A percentile compares a stretch with the other conserved stretches of the same genome.
Evolutionary conservation across 2,797 vertebrate species (phyloP).

Genomic region (Diceros bicornis): DNA sequence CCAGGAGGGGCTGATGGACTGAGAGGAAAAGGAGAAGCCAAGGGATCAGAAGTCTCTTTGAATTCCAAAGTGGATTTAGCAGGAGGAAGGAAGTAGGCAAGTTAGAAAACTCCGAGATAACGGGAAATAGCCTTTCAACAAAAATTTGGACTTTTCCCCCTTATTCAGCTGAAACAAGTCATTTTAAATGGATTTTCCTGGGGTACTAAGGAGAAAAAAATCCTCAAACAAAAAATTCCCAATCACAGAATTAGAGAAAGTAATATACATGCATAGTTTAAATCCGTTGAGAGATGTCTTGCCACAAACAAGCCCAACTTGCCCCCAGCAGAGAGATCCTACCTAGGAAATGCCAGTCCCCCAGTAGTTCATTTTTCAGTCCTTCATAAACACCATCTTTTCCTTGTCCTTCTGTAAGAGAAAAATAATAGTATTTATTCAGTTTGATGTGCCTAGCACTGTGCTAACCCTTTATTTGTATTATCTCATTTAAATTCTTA

Average conservation of each 20-base stretch:
- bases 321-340: not conserved
- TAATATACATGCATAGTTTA: not conserved
- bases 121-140: not conserved
- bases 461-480: not conserved
- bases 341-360: not conserved
- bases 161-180: not conserved
- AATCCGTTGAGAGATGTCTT: not conserved
- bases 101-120: not conserved
- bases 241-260: not conserved
- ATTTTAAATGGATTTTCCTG: constrained; percentile 36
- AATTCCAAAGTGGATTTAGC: not conserved
- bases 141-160: not conserved
- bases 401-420: not conserved
- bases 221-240: not conserved
- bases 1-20: no score
- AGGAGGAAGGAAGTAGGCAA: not conserved
- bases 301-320: not conserved
- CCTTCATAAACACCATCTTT: not conserved
- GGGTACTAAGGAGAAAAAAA: not conserved
- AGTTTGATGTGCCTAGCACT: not conserved
- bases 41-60: not conserved
- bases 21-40: not conserved
- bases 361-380: not conserved
- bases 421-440: not conserved
- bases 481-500: not conserved